These are phyloP conservation scores for Neosalanx taihuensis DNA, from an alignment of 2,797 vertebrate species.

Conservation along the genomic window DNA sequence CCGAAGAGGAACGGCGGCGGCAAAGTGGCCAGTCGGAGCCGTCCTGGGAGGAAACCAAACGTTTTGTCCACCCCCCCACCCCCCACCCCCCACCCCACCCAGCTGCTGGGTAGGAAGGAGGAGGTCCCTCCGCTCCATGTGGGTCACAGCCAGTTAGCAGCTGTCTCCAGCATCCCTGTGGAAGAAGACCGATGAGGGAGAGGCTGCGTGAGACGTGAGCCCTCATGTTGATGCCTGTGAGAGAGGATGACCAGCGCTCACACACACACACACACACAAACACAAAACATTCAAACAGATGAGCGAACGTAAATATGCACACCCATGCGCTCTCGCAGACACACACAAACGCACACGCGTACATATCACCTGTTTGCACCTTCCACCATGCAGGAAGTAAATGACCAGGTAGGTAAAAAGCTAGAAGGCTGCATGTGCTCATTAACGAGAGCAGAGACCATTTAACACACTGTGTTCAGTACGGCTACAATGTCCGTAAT, in stretches of 20 bases:
- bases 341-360: slow-evolving; percentile 7
- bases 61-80: background rate
- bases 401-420: too few relatives aligned
- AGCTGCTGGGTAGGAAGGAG: background rate
- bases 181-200: slow-evolving; percentile 13
- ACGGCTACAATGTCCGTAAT: too few relatives aligned
- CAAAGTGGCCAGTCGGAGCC: too few relatives aligned
- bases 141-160: slow-evolving; percentile 28
- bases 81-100: too few relatives aligned
- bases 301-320: background rate
- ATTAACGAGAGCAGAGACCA: too few relatives aligned
- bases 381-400: too few relatives aligned
- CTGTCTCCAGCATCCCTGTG: slow-evolving; percentile 6
- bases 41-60: background rate
- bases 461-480: too few relatives aligned
- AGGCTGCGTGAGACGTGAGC: slow-evolving; percentile 31
- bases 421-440: too few relatives aligned
- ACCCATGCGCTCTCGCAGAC: slow-evolving; percentile 24
- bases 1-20: too few relatives aligned
- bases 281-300: slow-evolving; percentile 4
- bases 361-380: background rate
- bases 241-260: slow-evolving; percentile 31
- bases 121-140: background rate
- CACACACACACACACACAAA: slow-evolving; percentile 9
- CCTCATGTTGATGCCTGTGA: slow-evolving; percentile 32